Percentiles rank a stretch among this genome's conserved stretches.
Conservation (phyloP, 2,113 vertebrate genomes). For the Indicator indicator region DNA sequence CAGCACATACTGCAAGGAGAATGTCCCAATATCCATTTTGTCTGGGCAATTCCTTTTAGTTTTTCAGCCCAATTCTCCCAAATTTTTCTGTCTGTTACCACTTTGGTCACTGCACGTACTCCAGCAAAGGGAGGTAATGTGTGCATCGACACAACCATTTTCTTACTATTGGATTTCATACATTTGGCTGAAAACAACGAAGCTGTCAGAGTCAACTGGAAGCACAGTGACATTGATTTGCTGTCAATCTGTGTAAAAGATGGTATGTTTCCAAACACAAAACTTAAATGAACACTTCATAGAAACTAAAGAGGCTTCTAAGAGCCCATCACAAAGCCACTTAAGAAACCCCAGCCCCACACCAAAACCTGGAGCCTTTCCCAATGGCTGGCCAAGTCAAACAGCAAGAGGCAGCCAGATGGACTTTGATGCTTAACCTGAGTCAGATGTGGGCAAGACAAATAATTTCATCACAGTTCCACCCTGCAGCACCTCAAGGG, state of each 20-base stretch:
- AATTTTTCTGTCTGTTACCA: not conserved
- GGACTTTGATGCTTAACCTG: not conserved
- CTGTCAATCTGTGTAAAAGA: accelerated
- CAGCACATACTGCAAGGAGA: not conserved
- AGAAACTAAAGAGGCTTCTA: not conserved
- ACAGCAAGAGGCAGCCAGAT: not conserved
- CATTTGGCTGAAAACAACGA: not conserved
- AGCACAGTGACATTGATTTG: not conserved
- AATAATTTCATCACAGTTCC: not conserved
- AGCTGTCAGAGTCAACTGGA: not conserved
- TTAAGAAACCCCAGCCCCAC: not conserved
- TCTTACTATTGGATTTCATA: not conserved
- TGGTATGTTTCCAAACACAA: not conserved
- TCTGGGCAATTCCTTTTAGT: not conserved
- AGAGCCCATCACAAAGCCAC: not conserved
- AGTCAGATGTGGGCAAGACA: not conserved
- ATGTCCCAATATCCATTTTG: not conserved
- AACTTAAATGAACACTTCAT: not conserved
- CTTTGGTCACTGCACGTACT: not conserved
- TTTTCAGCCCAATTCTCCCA: not conserved
- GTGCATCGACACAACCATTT: not conserved
- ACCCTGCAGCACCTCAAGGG: not conserved
- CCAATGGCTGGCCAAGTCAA: not conserved
- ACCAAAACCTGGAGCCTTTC: not conserved
- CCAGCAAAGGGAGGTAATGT: not conserved